A percentile compares a stretch with the other conserved stretches of the same genome.
phyloP scores from a whole-genome alignment of 1,140 invertebrate genomes.

The Scaptomyza pallida region DNA sequence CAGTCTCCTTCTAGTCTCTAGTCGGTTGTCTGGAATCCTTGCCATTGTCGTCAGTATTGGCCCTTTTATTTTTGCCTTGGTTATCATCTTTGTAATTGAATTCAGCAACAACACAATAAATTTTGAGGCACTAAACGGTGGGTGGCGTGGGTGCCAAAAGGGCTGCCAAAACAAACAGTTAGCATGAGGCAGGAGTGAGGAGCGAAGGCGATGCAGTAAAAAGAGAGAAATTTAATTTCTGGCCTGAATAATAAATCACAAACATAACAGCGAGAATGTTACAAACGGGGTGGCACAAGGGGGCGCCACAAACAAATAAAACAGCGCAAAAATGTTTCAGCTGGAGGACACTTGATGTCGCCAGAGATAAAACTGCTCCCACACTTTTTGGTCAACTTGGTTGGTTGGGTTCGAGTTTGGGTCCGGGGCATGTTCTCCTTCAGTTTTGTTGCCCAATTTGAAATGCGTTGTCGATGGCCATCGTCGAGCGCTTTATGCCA shows the following conservation, averaged over 20 bases:
- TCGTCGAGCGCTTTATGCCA: constrained; percentile 35
- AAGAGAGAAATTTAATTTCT: constrained; percentile 82
- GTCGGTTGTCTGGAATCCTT: constrained; percentile 11
- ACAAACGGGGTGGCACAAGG: not conserved
- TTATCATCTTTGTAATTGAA: constrained; percentile 61
- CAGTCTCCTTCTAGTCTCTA: too few relatives aligned
- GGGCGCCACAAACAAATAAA: constrained; percentile 43
- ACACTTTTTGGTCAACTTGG: constrained; percentile 16
- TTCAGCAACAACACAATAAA: constrained; percentile 77
- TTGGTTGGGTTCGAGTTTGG: constrained; percentile 14
- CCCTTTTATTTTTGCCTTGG: constrained; percentile 14
- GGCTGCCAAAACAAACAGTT: constrained; percentile 52
- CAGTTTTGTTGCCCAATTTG: constrained; percentile 55
- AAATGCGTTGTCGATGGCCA: constrained; percentile 70
- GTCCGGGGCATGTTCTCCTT: not conserved
- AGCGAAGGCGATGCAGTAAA: constrained; percentile 50
- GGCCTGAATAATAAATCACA: constrained; percentile 83
- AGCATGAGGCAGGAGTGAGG: not conserved
- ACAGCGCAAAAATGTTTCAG: constrained; percentile 34
- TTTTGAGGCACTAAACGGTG: constrained; percentile 67
- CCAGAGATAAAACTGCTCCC: constrained; percentile 63
- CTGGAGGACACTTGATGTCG: constrained; percentile 60
- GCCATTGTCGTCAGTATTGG: constrained; percentile 16
- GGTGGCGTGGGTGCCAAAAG: constrained; percentile 18
- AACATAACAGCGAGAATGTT: constrained; percentile 64